Evolutionary conservation across 2,888 invertebrate species (phyloP).

Genomic region (Dynastes hyllus): DNA sequence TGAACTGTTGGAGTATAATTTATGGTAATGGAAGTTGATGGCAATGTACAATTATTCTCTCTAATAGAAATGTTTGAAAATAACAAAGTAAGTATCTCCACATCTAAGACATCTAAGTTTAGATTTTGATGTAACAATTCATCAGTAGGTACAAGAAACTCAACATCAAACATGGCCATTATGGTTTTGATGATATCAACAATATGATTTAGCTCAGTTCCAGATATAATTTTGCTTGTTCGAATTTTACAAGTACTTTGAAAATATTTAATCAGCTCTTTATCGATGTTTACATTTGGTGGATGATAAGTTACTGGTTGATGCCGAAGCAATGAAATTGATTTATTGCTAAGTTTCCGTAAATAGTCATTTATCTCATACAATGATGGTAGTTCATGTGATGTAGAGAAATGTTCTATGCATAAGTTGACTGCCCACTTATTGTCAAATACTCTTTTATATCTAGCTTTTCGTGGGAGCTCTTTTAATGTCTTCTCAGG

Average conservation of each 20-base stretch:
- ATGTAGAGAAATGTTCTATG: conserved; percentile 20
- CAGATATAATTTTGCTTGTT: conserved; percentile 37
- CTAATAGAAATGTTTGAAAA: conserved; percentile 18
- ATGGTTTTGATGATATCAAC: conserved; percentile 48
- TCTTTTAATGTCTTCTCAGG: conserved; percentile 67
- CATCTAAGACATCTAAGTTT: conserved; percentile 47
- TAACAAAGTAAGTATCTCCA: conserved; percentile 42
- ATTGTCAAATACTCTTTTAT: not conserved
- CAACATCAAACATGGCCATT: conserved; percentile 46
- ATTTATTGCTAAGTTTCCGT: conserved; percentile 11
- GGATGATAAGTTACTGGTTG: conserved; percentile 3
- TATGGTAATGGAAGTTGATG: not conserved
- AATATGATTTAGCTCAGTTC: conserved; percentile 24
- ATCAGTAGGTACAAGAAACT: conserved; percentile 22
- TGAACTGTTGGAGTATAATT: not conserved
- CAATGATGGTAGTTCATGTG: conserved; percentile 37
- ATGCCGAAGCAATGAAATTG: conserved; percentile 1
- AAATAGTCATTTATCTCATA: conserved; percentile 42
- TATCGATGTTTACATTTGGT: conserved; percentile 44
- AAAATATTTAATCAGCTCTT: conserved; percentile 53
- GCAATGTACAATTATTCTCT: not conserved
- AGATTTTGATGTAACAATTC: conserved; percentile 29
- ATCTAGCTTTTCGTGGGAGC: conserved; percentile 65
- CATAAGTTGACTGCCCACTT: not conserved
- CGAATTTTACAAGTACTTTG: conserved; percentile 53